Base-by-base conservation (phyloP, 2,797 vertebrate species). In the Aplochiton taeniatus region DNA sequence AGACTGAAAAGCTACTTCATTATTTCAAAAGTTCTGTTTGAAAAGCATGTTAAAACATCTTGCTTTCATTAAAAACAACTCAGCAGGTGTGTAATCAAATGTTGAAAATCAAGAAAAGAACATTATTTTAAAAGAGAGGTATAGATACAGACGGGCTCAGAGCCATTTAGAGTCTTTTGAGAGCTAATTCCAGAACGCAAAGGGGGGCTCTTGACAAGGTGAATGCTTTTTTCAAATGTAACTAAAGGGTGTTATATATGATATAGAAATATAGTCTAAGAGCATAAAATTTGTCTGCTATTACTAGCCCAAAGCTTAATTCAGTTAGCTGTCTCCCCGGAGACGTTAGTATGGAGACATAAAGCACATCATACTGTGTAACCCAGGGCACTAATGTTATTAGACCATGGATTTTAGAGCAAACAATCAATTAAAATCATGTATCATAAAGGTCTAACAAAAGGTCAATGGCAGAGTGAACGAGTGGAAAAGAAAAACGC, bases 141-240 rank as follows among this genome's bases (percentile, higher is more conserved):
- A 69, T 52, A 74, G 82, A 83, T 75, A 68, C 70, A 60, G 83
- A 77, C 46, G 44, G 57, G 80, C 69, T 69, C 79, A 0, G n/a
- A 78, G 77, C 82, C 85, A 89, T 89, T 86, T 89, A 86, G n/a
- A n/a, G 73, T 56, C 81, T 85, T 85, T 83, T 79, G 74, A 80
- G 67, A 82, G 75, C 60, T 76, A 65, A 59, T 56, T 74, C 20
- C 63, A 69, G 61, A 58, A 53, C 9, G n/a, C n/a, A 31, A 19
- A 2, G 11, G 42, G 66, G 59, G 12, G 63, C 68, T 19, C 66
- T 73, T 69, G 64, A 69, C 60, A 68, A 81, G 75, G 81, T 79
- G 80, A 89, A 70, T 74, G 62, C 44, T 81, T 83, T 77, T 18
- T 48, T 14, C 73, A n/a, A n/a, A 31, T 31, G 2, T 31, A 31